phyloP scores from a whole-genome alignment of 2,888 invertebrate species.

The Plagiodera versicolora region DNA sequence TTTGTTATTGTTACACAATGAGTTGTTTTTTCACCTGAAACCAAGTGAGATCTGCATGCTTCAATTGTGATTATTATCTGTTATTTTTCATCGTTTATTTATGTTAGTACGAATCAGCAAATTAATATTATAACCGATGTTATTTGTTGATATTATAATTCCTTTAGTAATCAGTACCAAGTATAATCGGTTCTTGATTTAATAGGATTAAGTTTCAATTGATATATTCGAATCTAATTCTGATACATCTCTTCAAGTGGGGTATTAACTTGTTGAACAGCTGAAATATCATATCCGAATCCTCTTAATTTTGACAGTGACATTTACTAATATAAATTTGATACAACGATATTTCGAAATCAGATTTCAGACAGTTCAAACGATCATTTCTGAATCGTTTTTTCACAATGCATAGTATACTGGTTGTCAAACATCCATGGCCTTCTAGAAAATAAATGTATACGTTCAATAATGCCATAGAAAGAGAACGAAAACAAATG shows the following conservation, averaged over 20 bases:
- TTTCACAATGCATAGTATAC: no score
- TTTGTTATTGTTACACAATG: not conserved
- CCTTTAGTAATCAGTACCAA: not conserved
- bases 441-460: no score
- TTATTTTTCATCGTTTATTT: not conserved
- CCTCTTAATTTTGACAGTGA: not conserved
- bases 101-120: no score
- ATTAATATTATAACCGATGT: no score
- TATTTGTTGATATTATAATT: no score
- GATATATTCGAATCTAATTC: not conserved
- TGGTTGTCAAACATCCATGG: no score
- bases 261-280: not conserved
- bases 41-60: not conserved
- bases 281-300: not conserved
- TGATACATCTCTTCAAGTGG: not conserved
- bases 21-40: slow-evolving; percentile 1
- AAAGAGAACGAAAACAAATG: no score
- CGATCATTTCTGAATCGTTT: no score
- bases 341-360: no score
- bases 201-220: not conserved
- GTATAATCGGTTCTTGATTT: not conserved
- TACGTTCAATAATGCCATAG: no score
- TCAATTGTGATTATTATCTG: not conserved
- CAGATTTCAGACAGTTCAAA: no score
- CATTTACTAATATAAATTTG: no score